Percentiles rank a stretch among this genome's conserved stretches.
phyloP scores from a whole-genome alignment of 2,797 vertebrate species.

The Hoplostethus mediterraneus region DNA sequence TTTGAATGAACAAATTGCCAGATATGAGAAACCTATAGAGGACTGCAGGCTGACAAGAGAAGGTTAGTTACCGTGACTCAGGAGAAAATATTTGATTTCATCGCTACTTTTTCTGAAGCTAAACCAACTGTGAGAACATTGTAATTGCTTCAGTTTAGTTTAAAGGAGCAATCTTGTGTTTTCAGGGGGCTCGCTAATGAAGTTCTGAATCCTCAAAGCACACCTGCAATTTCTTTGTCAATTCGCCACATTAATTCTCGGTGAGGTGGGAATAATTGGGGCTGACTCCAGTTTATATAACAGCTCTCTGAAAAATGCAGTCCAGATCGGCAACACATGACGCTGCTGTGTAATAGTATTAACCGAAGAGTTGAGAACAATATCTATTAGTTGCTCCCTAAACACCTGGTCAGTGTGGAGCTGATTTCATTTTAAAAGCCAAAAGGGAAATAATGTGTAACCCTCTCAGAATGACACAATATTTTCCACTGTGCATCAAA shows the following conservation, averaged over 20 bases:
- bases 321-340: not conserved
- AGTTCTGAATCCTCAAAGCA: slow-evolving; percentile 14
- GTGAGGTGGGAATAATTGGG: not conserved
- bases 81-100: slow-evolving; percentile 12
- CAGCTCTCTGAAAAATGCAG: not conserved
- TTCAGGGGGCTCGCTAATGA: slow-evolving; percentile 13
- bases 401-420: not conserved
- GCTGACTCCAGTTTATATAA: not conserved
- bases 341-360: not conserved
- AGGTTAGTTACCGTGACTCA: not conserved
- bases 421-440: slow-evolving; percentile 7
- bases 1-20: slow-evolving; percentile 8
- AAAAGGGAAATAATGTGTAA: not conserved
- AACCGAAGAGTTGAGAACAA: slow-evolving; percentile 2
- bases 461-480: not conserved
- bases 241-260: not conserved
- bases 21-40: not conserved
- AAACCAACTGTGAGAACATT: slow-evolving; percentile 25
- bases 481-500: not conserved
- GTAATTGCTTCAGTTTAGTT: slow-evolving; percentile 27
- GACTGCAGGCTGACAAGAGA: not conserved
- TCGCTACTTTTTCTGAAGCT: slow-evolving; percentile 7
- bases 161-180: slow-evolving; percentile 29
- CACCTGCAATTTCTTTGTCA: slow-evolving; percentile 22
- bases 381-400: not conserved